Evolutionary conservation across 2,113 vertebrate species (phyloP).

Genomic region (Peucedramus taeniatus): DNA sequence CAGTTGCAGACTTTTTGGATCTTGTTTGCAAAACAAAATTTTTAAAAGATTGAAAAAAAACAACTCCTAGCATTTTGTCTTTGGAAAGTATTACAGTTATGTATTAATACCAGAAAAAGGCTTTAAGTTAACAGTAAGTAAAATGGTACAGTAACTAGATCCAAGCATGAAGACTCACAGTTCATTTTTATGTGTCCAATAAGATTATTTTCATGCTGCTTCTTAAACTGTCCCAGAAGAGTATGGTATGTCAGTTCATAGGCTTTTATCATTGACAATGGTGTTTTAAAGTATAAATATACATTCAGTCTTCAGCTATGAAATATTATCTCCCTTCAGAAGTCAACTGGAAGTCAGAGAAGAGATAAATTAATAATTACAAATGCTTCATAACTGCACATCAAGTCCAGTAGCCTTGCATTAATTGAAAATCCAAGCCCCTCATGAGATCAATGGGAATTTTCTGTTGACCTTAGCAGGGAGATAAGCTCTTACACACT

Average conservation of each 20-base stretch:
- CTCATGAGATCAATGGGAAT: slow-evolving; percentile 2
- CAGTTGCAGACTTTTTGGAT: not conserved
- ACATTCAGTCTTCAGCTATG: not conserved
- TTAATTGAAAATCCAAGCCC: slow-evolving; percentile 5
- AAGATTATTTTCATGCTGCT: not conserved
- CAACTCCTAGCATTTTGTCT: not conserved
- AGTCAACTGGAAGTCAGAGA: slow-evolving; percentile 13
- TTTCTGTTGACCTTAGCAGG: slow-evolving; percentile 14
- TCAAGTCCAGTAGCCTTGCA: not conserved
- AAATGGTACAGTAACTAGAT: not conserved
- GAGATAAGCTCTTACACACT: not conserved
- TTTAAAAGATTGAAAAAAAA: not conserved
- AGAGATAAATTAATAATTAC: slow-evolving; percentile 47
- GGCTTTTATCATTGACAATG: not conserved
- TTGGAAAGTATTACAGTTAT: not conserved
- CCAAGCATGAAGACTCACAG: not conserved
- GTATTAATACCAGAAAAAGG: not conserved
- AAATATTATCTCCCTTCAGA: not conserved
- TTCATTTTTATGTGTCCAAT: not conserved
- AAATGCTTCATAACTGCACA: slow-evolving; percentile 4
- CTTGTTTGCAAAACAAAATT: not conserved
- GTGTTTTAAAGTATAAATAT: not conserved
- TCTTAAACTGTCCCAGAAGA: not conserved
- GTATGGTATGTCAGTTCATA: not conserved
- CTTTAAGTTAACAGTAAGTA: not conserved